These are phyloP conservation scores for Holcopasites calliopsidis DNA, from an alignment of 1,140 invertebrate genomes.

Conservation along the genomic window DNA sequence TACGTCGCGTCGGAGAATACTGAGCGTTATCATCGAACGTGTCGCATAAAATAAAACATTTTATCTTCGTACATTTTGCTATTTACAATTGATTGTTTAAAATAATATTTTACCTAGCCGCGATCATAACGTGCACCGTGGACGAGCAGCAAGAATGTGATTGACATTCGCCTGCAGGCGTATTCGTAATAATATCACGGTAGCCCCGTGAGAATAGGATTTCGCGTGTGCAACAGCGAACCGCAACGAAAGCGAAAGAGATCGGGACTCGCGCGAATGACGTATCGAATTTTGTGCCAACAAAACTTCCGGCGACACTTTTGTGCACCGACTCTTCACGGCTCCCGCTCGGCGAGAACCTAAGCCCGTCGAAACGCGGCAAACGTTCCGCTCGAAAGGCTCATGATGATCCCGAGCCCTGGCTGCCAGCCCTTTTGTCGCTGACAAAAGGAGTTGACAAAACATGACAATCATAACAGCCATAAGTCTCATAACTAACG, in stretches of 20 bases:
- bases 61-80: too few relatives aligned
- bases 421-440: conserved; percentile 57
- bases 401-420: conserved; percentile 33
- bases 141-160: neutral
- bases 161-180: conserved; percentile 13
- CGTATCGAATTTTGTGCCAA: conserved; percentile 70
- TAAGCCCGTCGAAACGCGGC: too few relatives aligned
- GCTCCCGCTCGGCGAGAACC: neutral
- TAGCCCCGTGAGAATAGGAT: conserved; percentile 32
- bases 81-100: too few relatives aligned
- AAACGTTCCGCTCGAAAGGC: conserved; percentile 14
- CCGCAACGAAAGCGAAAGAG: too few relatives aligned
- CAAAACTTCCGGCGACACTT: conserved; percentile 68
- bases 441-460: conserved; percentile 77
- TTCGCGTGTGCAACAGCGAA: neutral
- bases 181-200: neutral
- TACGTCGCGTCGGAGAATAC: too few relatives aligned
- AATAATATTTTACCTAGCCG: too few relatives aligned
- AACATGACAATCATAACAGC: conserved; percentile 76
- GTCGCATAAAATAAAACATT: too few relatives aligned
- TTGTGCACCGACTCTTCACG: conserved; percentile 52
- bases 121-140: too few relatives aligned
- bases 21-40: too few relatives aligned
- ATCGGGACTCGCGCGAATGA: conserved; percentile 56
- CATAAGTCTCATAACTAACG: conserved; percentile 67